Conservation (phyloP, 2,888 invertebrate genomes). For the Oscheius sp. region DNA sequence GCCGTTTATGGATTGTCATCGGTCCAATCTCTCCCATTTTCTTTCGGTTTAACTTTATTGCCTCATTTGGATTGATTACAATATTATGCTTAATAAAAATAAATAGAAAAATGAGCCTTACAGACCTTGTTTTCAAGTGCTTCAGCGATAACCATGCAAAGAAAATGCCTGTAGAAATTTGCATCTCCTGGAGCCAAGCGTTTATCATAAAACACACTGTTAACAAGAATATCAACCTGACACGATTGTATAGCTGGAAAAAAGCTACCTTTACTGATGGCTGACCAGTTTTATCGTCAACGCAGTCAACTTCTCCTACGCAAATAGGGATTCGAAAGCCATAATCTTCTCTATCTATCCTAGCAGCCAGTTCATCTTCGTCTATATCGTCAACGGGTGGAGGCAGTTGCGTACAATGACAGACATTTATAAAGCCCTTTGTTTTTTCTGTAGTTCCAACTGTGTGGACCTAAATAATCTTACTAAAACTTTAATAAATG, state of each 20-base stretch:
- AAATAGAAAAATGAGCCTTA: not conserved
- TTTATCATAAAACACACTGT: conserved; percentile 57
- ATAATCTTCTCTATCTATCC: conserved; percentile 38
- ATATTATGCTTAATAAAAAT: conserved; percentile 43
- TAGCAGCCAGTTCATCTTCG: conserved; percentile 51
- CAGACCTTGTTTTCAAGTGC: conserved; percentile 45
- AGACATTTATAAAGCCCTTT: conserved; percentile 64
- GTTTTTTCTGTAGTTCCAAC: conserved; percentile 27
- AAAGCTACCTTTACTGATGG: conserved; percentile 46
- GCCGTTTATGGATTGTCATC: conserved; percentile 47
- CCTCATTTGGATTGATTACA: conserved; percentile 48
- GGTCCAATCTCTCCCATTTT: conserved; percentile 52
- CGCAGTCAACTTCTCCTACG: conserved; percentile 57
- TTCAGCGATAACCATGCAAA: conserved; percentile 49
- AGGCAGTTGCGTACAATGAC: conserved; percentile 53
- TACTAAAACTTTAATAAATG: not conserved
- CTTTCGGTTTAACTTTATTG: conserved; percentile 55
- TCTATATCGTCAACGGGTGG: conserved; percentile 46
- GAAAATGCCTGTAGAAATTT: conserved; percentile 55
- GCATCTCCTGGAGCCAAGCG: conserved; percentile 39
- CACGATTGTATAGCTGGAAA: no score
- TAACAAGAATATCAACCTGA: conserved; percentile 62
- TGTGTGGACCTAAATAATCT: conserved; percentile 26
- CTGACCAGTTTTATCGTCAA: conserved; percentile 53
- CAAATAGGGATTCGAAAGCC: conserved; percentile 52